A percentile compares a stretch with the other conserved stretches of the same genome.
Conservation (phyloP, 2,888 invertebrate species). For the Platerodrilus igneus region DNA sequence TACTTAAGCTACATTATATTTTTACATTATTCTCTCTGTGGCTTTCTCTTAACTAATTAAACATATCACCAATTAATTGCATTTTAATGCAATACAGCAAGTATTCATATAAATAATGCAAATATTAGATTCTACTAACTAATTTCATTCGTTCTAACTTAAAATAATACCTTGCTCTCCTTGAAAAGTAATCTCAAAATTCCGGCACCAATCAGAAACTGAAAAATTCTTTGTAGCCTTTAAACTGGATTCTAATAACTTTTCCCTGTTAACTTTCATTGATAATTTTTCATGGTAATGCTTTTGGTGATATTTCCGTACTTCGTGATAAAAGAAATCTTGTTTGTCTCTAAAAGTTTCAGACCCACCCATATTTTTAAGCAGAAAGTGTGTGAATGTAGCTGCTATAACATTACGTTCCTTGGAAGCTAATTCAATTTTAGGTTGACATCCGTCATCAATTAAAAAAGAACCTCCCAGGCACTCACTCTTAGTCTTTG, state of each 20-base stretch:
- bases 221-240: constrained; percentile 82
- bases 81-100: no score
- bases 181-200: constrained; percentile 87
- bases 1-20: no score
- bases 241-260: constrained; percentile 76
- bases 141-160: no score
- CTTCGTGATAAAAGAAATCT: constrained; percentile 65
- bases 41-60: no score
- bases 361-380: constrained; percentile 92
- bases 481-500: constrained; percentile 51
- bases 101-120: no score
- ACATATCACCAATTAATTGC: no score
- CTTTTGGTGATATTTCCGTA: constrained; percentile 79
- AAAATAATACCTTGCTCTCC: constrained; percentile 96
- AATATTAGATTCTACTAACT: no score
- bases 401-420: constrained; percentile 90
- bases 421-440: constrained; percentile 74
- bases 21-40: no score
- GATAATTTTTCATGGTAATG: constrained; percentile 82
- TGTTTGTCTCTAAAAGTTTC: constrained; percentile 83
- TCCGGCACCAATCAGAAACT: constrained; percentile 90
- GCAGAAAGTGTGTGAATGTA: constrained; percentile 83
- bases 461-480: constrained; percentile 67
- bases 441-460: constrained; percentile 88
- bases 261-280: constrained; percentile 76